A percentile compares a stretch with the other conserved stretches of the same genome.
phyloP scores from a whole-genome alignment of 2,888 invertebrate species.

The Steinernema hermaphroditum region DNA sequence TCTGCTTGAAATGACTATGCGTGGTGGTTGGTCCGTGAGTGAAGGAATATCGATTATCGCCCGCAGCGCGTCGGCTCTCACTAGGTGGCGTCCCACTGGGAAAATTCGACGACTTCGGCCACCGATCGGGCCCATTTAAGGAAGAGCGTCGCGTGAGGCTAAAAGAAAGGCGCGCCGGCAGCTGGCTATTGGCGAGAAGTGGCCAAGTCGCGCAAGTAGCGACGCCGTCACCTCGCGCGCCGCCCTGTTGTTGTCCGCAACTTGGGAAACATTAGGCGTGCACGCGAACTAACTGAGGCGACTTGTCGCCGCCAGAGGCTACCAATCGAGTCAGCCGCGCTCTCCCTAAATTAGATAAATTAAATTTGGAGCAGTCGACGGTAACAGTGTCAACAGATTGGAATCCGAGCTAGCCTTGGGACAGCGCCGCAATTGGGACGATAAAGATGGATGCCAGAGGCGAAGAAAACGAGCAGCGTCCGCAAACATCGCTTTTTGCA shows the following conservation, averaged over 20 bases:
- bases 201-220: slow-evolving; percentile 9
- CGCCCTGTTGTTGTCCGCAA: slow-evolving; percentile 29
- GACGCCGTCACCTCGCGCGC: slow-evolving; percentile 16
- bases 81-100: slow-evolving; percentile 29
- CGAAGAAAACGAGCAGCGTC: not conserved
- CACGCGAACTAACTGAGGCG: slow-evolving; percentile 11
- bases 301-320: slow-evolving; percentile 18
- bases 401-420: slow-evolving; percentile 20
- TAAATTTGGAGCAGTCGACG: slow-evolving; percentile 23
- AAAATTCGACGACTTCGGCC: slow-evolving; percentile 19
- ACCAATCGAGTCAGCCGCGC: slow-evolving; percentile 20
- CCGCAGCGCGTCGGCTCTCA: slow-evolving; percentile 5
- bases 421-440: not conserved
- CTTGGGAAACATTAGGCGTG: slow-evolving; percentile 28
- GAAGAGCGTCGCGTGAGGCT: slow-evolving; percentile 1
- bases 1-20: slow-evolving; percentile 26
- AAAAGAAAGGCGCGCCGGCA: slow-evolving; percentile 18
- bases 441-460: slow-evolving; percentile 12
- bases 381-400: slow-evolving; percentile 18
- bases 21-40: slow-evolving; percentile 29
- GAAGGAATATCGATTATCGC: slow-evolving; percentile 30
- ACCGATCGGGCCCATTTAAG: slow-evolving; percentile 24
- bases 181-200: not conserved
- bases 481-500: not conserved
- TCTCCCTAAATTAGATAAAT: slow-evolving; percentile 26